A percentile compares a stretch with the other conserved stretches of the same genome.
Conservation (phyloP, 2,888 invertebrate species). For the Eupithecia centaureata region DNA sequence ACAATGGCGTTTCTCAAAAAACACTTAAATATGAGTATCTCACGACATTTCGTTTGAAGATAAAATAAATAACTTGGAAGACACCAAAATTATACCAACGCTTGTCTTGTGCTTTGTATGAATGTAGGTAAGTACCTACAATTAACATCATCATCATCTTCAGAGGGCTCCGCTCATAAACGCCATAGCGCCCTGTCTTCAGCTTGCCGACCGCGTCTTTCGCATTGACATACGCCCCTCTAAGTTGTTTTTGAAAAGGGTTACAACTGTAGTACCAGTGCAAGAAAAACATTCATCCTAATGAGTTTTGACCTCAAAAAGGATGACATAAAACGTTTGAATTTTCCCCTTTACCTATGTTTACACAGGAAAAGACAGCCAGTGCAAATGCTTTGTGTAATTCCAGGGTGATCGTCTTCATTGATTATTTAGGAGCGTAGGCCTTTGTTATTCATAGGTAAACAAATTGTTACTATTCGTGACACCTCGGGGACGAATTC, state of each 20-base stretch:
- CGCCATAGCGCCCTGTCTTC: too few species aligned
- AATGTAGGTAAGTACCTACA: neutral
- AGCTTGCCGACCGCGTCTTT: too few species aligned
- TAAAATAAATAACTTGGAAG: neutral
- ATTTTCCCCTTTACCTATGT: neutral
- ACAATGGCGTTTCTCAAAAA: neutral
- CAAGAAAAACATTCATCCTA: neutral
- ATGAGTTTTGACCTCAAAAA: neutral
- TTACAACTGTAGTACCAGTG: neutral
- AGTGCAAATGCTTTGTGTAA: constrained; percentile 23
- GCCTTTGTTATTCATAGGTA: constrained; percentile 34
- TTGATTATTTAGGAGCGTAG: constrained; percentile 28
- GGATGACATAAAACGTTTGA: neutral
- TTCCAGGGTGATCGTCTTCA: constrained; percentile 13
- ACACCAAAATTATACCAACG: neutral
- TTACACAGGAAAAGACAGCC: constrained; percentile 2
- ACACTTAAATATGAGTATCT: neutral
- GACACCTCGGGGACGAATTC: constrained; percentile 42
- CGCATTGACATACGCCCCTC: too few species aligned
- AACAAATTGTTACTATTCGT: constrained; percentile 39
- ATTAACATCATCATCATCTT: too few species aligned
- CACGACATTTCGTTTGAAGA: too few species aligned
- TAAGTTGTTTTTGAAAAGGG: neutral
- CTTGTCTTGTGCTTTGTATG: neutral
- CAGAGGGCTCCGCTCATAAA: too few species aligned